phyloP scores from a whole-genome alignment of 2,888 invertebrate genomes.

The Muschampia plurimacula region DNA sequence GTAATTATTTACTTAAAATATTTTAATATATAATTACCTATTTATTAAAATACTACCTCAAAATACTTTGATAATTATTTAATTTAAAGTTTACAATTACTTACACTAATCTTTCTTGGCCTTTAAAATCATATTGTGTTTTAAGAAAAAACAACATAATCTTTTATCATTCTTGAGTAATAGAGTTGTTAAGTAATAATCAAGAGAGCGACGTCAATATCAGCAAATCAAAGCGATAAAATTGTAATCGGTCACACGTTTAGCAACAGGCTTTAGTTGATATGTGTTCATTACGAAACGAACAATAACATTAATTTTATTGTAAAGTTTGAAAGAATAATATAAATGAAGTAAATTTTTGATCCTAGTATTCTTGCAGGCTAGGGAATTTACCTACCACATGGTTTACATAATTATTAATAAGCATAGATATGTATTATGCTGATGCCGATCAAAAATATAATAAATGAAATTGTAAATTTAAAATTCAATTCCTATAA shows the following conservation, averaged over 20 bases:
- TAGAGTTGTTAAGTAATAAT: background rate
- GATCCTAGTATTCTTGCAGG: no score
- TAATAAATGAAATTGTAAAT: no score
- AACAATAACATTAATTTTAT: background rate
- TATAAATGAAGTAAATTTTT: background rate
- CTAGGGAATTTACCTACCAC: no score
- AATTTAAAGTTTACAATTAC: background rate
- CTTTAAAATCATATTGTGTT: background rate
- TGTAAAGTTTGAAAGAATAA: background rate
- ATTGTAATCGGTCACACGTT: conserved; percentile 10
- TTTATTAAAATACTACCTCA: no score
- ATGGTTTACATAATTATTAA: no score
- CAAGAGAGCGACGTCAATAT: background rate
- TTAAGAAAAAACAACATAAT: background rate
- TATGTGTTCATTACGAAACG: background rate
- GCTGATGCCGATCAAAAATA: no score
- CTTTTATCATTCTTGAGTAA: background rate
- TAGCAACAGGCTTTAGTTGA: background rate
- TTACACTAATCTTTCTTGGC: background rate
- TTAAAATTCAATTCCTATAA: no score
- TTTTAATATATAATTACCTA: no score
- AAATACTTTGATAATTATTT: no score
- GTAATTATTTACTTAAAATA: no score
- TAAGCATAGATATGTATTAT: no score
- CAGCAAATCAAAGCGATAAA: background rate